Conservation (phyloP, 2,797 vertebrate species). For the Delichon dasypus region DNA sequence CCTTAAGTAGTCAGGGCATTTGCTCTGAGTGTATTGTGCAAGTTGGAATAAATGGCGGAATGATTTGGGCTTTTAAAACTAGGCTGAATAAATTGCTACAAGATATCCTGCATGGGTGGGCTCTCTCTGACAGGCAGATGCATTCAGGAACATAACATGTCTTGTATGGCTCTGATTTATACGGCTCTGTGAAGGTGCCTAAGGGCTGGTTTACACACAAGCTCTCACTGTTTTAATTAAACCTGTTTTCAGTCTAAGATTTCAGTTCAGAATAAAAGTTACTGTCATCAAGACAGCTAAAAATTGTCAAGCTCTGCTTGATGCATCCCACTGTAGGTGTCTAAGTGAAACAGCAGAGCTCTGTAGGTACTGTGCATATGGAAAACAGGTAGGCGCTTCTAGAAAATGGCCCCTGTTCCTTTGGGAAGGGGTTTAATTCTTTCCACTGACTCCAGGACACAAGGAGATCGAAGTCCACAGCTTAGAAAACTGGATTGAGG, state of each 20-base stretch:
- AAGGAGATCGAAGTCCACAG: background rate
- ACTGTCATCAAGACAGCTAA: constrained; percentile 27
- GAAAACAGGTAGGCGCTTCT: background rate
- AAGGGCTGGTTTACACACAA: constrained; percentile 55
- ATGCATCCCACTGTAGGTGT: background rate
- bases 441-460: background rate
- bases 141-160: constrained; percentile 26
- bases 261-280: constrained; percentile 39
- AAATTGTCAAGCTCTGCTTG: constrained; percentile 17
- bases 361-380: background rate
- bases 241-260: constrained; percentile 45
- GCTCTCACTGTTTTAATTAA: constrained; percentile 66
- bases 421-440: background rate
- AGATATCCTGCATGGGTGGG: constrained; percentile 48
- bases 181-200: constrained; percentile 47
- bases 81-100: constrained; percentile 44
- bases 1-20: constrained; percentile 40
- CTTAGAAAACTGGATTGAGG: background rate
- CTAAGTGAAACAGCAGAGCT: background rate
- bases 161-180: constrained; percentile 46
- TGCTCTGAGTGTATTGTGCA: constrained; percentile 19
- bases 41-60: constrained; percentile 59
- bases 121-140: constrained; percentile 59
- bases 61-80: constrained; percentile 53
- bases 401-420: background rate